Base-by-base conservation (phyloP, 2,888 invertebrate genomes). In the Seira ritae region DNA sequence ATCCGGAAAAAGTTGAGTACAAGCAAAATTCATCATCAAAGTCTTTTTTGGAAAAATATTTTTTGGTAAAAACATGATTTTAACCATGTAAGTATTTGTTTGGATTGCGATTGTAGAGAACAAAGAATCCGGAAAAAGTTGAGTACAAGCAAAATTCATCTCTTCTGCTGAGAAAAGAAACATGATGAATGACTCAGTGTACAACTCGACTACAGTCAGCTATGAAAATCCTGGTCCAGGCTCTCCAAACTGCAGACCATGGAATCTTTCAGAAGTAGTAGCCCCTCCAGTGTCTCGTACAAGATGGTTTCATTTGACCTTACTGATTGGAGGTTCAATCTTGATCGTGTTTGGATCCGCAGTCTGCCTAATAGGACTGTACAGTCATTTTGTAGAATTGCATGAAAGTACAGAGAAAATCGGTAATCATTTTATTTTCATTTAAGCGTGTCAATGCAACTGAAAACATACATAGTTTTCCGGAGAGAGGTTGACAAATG, bases 181-280 rank as follows among this genome's bases (percentile, higher is more conserved):
- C 19, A 78, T 4, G 23, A 86, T 86, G 86, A 82, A 67, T 17
- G 86, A 86, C 46, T 82, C 86, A 0, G 86, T 86, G 17, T 86
- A 86, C 50, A 86, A 86, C 62, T 86, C 86, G 1, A 86, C 86
- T 6, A 86, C 86, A 15, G 84, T 86, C n/a, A 84, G 86, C 66
- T 86, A 86, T 37, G 86, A 84, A 60, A 82, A 84, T 65, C 71
- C 79, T 1, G 78, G 75, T 1, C 42, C 76, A 0, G 4, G 23
- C 2, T 84, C 80, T 8, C 68, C 81, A 62, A 55, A 72, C 46
- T 50, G 81, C 37, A 71, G 84, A 37, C 86, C 86, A 55, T 86
- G 86, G 86, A 86, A 84, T 83, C 55, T 86, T 1, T 84, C 84
- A 19, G 86, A 84, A 68, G 77, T 86, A 80, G 86, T 84, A 10